A percentile compares a stretch with the other conserved stretches of the same genome.
These are phyloP conservation scores for Porphyrio hochstetteri DNA, from an alignment of 2,113 vertebrate genomes.

Conservation along the genomic window DNA sequence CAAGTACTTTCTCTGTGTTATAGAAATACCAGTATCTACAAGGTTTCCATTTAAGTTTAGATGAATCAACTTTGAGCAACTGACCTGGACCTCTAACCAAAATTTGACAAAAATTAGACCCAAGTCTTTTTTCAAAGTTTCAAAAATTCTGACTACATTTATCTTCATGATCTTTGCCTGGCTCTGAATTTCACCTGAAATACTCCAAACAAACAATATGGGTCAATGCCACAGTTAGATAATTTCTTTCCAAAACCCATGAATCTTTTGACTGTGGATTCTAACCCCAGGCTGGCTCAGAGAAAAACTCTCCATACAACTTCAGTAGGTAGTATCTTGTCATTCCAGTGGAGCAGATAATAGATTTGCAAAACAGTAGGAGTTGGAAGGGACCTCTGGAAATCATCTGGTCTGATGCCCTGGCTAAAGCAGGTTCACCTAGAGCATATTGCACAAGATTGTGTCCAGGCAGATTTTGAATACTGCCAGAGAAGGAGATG, in stretches of 20 bases:
- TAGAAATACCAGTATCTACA: not conserved
- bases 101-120: slow-evolving; percentile 14
- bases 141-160: not conserved
- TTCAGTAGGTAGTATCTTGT: not conserved
- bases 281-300: not conserved
- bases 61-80: not conserved
- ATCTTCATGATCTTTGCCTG: not conserved
- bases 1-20: not conserved
- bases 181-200: not conserved
- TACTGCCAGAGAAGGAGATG: too few relatives aligned
- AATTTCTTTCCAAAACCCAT: not conserved
- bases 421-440: too few relatives aligned
- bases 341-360: not conserved
- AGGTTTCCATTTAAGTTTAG: not conserved
- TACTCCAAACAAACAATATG: not conserved
- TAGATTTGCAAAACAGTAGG: too few relatives aligned
- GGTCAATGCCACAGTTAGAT: not conserved
- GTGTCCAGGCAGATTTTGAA: too few relatives aligned
- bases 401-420: too few relatives aligned
- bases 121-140: not conserved
- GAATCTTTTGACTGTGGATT: not conserved
- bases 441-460: too few relatives aligned
- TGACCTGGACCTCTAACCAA: not conserved
- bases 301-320: not conserved
- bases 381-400: too few relatives aligned